Evolutionary conservation across 2,797 vertebrate species (phyloP), one percentile per base, ranked within the genome.

Genomic region (Tokudaia tokunoshimensis): DNA sequence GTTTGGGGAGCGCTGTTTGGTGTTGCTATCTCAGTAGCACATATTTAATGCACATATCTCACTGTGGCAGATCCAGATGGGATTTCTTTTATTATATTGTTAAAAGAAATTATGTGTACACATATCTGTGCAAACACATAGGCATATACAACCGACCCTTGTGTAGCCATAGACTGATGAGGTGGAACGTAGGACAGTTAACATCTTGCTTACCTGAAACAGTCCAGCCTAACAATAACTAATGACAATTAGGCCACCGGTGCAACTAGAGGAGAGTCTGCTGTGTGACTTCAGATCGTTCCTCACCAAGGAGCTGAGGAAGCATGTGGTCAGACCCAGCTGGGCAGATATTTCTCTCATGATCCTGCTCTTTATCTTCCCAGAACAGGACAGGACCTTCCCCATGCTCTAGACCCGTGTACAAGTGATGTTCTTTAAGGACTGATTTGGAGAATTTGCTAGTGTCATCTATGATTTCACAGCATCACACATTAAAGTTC

Each of bases 401-500:
- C 67, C 34, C 19, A 0, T n/a, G 61, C 72, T 91, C 83, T 24
- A 24, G 47, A 81, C 47, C 29, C 72, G 24, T 72, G 34, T 37
- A 29, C 37, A 47, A 44, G 59, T 92, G 89, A 74, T 63, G 63
- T 89, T 94, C 93, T 92, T 96, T 94, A 80, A 52, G 90, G 87
- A 78, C 87, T 6, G 59, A 83, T 78, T 84, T 95, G 80, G 87
- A 96, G 95, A 94, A 85, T 92, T 92, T 93, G 94, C 94, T 93
- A 83, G 87, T 81, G 74, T 93, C 70, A 96, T 97, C 95, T 93
- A 93, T 92, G 94, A 94, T 97, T 98, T 98, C 96, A 96, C 97
- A 96, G 37, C 90, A 97, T 97, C 96, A 96, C 97, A 98, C 97
- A 91, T 97, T 97, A 93, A 97, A 98, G 97, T 96, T 98, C 97